Conservation (phyloP, 2,113 vertebrate species). For the Indicator indicator region DNA sequence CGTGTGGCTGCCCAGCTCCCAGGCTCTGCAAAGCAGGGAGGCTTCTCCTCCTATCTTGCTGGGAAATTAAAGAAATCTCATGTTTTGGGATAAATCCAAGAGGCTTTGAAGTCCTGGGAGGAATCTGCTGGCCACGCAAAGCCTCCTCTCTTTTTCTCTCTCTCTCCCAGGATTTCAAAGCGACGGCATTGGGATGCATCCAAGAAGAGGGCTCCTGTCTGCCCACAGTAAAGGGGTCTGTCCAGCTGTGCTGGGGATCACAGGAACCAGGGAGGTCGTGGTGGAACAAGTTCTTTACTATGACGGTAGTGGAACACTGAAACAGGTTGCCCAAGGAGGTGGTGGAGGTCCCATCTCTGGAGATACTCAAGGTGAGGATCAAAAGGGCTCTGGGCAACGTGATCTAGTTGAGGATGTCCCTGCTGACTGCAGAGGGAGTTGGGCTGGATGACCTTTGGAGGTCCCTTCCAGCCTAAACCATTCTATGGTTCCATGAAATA, state of each 20-base stretch:
- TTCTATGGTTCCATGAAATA: neutral
- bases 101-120: conserved; percentile 31
- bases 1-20: neutral
- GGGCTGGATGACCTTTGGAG: no score
- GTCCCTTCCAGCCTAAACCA: no score
- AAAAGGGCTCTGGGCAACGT: no score
- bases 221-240: neutral
- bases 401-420: no score
- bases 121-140: conserved; percentile 42
- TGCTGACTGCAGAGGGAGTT: no score
- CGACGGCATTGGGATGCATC: neutral
- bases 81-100: conserved; percentile 37
- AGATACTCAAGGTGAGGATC: no score
- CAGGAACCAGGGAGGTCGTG: neutral
- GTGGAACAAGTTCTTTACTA: no score
- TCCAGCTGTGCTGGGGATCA: neutral
- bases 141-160: neutral
- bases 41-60: neutral
- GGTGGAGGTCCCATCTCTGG: no score
- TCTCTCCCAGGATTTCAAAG: conserved; percentile 21
- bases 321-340: no score
- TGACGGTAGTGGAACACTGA: no score
- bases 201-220: neutral
- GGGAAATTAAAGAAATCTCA: conserved; percentile 40
- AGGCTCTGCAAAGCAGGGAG: neutral